Conservation (phyloP, 2,888 invertebrate species). For the Lutraria lutraria region DNA sequence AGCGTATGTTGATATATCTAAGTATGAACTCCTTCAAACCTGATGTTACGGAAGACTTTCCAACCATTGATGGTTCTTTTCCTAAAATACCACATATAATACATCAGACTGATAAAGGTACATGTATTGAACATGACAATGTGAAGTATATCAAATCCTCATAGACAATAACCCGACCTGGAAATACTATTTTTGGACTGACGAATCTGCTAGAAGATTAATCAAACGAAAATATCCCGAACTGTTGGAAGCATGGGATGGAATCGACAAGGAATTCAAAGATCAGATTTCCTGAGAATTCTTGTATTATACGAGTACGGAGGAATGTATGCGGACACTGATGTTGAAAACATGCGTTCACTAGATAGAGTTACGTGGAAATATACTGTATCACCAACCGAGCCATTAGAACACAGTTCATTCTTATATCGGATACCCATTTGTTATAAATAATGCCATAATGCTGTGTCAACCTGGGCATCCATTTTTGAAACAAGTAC, state of each 20-base stretch:
- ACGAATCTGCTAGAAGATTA: conserved; percentile 75
- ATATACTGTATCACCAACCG: conserved; percentile 76
- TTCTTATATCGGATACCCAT: conserved; percentile 66
- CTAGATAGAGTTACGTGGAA: conserved; percentile 70
- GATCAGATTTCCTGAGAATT: conserved; percentile 81
- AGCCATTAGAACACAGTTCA: conserved; percentile 76
- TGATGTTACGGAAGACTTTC: conserved; percentile 43
- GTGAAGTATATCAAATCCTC: conserved; percentile 63
- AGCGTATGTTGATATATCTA: not conserved
- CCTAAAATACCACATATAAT: conserved; percentile 59
- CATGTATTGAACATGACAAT: conserved; percentile 21
- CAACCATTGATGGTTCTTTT: not conserved
- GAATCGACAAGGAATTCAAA: conserved; percentile 73
- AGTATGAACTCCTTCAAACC: conserved; percentile 31
- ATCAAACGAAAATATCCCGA: conserved; percentile 76
- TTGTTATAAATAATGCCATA: conserved; percentile 75
- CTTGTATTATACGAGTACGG: conserved; percentile 81
- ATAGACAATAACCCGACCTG: conserved; percentile 77
- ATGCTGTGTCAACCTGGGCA: conserved; percentile 74
- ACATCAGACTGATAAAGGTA: conserved; percentile 44
- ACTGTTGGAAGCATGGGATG: conserved; percentile 71
- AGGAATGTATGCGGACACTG: conserved; percentile 82
- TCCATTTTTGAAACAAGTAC: conserved; percentile 74
- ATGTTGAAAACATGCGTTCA: conserved; percentile 77
- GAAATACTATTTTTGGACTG: conserved; percentile 84